Base-by-base conservation (phyloP, 2,797 vertebrate genomes). In the Brachyrhaphis roseni region DNA sequence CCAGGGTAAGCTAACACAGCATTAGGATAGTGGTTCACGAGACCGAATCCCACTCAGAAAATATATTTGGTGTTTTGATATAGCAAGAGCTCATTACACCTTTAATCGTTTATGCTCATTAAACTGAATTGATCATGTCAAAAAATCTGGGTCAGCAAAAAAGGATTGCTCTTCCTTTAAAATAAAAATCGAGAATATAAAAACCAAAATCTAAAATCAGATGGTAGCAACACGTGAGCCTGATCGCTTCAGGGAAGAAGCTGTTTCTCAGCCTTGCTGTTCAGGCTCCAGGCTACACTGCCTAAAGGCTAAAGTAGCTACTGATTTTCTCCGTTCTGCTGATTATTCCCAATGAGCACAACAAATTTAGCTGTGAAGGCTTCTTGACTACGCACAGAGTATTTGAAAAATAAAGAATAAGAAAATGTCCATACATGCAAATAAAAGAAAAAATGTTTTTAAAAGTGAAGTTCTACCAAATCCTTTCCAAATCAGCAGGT, bases 191-290 rank as follows among this genome's bases (percentile, higher is more conserved):
- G 2, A 39, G 39, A 10, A 12, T 8, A 41, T 11, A 41, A 41
- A 23, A 68, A 41, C 41, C 10, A 2, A 39, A 43, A 43, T 39
- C 39, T 70, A 70, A 43, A 43, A 70, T 43, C 66, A 43, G 10
- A 43, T 43, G 23, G 11, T n/a, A n/a, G 66, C 26, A 43, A 43
- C 20, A 41, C 36, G n/a, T n/a, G 39, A 70, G 39, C 23, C 39
- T 70, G 39, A 15, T 43, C n/a, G 66, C 66, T 41, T 70, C 66
- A 70, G 66, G 66, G 66, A 70, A 70, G 39, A 43, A 70, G 66
- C 11, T 0, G 66, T 70, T 70, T 70, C 66, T 70, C 66, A 43
- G 66, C 66, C 36, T 68, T 43, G 39, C 66, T 26, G 39, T 43
- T 41, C 20, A 43, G 36, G 23, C 39, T 70, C 11, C 1, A 70